These are phyloP conservation scores for Zele albiditarsus DNA, from an alignment of 2,888 invertebrate genomes.

Conservation along the genomic window DNA sequence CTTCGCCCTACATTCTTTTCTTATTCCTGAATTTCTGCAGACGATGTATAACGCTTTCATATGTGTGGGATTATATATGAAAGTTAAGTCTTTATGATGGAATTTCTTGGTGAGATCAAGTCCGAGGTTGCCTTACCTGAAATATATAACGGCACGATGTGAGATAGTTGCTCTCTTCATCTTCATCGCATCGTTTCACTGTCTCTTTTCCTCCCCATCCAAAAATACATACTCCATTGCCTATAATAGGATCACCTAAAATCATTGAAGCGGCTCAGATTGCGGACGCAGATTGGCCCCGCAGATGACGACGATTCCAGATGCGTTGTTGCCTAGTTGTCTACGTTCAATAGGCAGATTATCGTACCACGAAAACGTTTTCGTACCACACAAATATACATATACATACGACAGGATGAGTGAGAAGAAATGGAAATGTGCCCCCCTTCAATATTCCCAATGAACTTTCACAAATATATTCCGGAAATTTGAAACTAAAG, in stretches of 20 bases:
- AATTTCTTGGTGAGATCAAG: background rate
- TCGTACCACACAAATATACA: background rate
- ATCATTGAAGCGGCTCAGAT: constrained; percentile 65
- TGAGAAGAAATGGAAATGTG: constrained; percentile 12
- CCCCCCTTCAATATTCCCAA: background rate
- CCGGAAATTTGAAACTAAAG: background rate
- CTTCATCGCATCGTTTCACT: background rate
- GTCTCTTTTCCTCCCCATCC: background rate
- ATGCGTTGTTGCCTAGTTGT: constrained; percentile 54
- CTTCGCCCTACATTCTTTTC: background rate
- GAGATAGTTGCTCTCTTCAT: background rate
- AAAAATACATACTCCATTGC: constrained; percentile 50
- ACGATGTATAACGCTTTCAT: background rate
- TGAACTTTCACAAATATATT: background rate
- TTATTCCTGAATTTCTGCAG: constrained; percentile 2
- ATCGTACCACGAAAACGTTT: constrained; percentile 49
- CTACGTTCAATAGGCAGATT: constrained; percentile 65
- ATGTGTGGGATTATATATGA: background rate
- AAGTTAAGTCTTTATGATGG: constrained; percentile 9
- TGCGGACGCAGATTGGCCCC: constrained; percentile 64
- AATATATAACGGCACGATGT: background rate
- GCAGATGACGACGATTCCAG: constrained; percentile 66
- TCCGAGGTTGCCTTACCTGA: background rate
- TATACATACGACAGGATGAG: constrained; percentile 12
- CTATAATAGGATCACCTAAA: constrained; percentile 69